Conservation (phyloP, 2,113 vertebrate genomes). For the Nyctibius bracteatus region DNA sequence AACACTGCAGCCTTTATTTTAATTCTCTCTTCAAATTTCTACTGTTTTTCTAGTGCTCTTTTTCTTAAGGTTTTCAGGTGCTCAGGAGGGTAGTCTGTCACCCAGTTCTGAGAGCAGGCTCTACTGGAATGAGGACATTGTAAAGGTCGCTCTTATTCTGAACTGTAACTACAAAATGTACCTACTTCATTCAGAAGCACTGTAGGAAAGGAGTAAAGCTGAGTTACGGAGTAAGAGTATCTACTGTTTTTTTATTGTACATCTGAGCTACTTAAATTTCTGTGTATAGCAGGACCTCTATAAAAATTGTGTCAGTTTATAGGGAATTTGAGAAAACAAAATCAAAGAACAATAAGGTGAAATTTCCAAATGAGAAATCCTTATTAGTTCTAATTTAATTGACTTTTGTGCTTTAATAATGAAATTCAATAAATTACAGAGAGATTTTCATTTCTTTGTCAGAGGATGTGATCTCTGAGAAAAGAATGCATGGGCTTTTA, state of each 20-base stretch:
- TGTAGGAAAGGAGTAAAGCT: background rate
- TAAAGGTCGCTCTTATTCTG: background rate
- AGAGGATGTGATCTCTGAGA: background rate
- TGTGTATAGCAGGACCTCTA: background rate
- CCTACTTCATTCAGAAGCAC: background rate
- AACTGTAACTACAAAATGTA: background rate
- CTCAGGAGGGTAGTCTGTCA: background rate
- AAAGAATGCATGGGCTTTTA: background rate
- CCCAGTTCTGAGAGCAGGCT: rapidly evolving
- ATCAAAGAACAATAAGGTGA: background rate
- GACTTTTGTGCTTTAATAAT: background rate
- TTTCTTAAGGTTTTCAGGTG: background rate
- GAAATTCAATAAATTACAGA: background rate
- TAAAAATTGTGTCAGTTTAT: background rate
- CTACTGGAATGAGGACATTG: background rate
- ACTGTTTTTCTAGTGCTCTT: background rate
- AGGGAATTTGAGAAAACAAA: background rate
- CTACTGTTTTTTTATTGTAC: background rate
- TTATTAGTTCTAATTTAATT: background rate
- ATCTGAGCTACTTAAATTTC: background rate
- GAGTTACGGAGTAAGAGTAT: background rate
- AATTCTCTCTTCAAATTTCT: background rate
- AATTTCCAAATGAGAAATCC: background rate
- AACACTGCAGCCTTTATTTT: background rate
- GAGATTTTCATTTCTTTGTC: background rate